Evolutionary conservation across 2,888 invertebrate species (phyloP).

Genomic region (Nemapogon koenigi): DNA sequence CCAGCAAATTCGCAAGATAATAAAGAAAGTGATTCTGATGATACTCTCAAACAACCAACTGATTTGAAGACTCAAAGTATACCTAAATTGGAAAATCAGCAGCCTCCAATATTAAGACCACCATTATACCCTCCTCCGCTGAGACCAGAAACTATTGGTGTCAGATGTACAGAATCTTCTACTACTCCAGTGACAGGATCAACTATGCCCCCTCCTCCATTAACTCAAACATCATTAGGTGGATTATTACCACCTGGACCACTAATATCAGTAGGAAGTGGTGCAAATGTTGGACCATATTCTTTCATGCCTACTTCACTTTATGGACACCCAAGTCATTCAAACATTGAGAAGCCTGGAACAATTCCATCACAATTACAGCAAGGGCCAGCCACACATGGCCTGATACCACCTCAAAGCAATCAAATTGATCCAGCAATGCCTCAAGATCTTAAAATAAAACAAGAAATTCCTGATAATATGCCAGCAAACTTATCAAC

Average conservation of each 20-base stretch:
- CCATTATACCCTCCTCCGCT: constrained; percentile 42
- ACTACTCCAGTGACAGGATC: constrained; percentile 40
- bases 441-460: constrained; percentile 60
- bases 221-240: constrained; percentile 62
- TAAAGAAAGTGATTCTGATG: constrained; percentile 48
- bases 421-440: constrained; percentile 49
- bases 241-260: constrained; percentile 66
- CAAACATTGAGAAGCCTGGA: constrained; percentile 39
- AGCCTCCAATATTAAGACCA: constrained; percentile 31
- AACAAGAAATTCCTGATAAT: constrained; percentile 60
- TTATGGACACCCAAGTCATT: constrained; percentile 39
- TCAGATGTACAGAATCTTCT: constrained; percentile 39
- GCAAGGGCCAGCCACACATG: constrained; percentile 43
- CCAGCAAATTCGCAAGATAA: constrained; percentile 51
- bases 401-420: constrained; percentile 33
- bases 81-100: constrained; percentile 34
- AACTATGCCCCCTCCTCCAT: constrained; percentile 47
- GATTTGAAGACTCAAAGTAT: constrained; percentile 49
- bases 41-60: constrained; percentile 42
- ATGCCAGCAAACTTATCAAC: constrained; percentile 58
- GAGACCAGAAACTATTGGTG: constrained; percentile 47
- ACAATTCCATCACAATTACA: constrained; percentile 45
- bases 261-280: constrained; percentile 66
- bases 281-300: constrained; percentile 65
- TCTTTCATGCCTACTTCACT: constrained; percentile 64